These are phyloP conservation scores for Muraenolepis orangiensis DNA, from an alignment of 2,797 vertebrate genomes.

Conservation along the genomic window DNA sequence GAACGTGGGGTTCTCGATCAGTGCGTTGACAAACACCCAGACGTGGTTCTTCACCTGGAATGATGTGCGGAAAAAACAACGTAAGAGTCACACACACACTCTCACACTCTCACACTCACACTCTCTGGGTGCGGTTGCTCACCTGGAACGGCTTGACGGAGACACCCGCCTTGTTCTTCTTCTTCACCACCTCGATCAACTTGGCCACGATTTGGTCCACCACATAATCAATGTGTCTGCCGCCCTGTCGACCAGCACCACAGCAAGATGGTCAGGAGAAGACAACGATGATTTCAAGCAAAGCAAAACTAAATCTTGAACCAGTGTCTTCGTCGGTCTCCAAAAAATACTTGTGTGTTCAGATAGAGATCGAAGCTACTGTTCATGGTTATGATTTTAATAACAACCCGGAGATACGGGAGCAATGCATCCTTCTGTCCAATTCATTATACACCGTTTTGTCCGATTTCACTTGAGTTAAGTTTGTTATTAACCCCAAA, in stretches of 20 bases:
- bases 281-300: background rate
- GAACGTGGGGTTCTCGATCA: conserved; percentile 88
- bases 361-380: background rate
- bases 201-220: conserved; percentile 89
- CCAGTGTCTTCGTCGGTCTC: too few relatives aligned
- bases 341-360: too few relatives aligned
- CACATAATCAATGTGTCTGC: conserved; percentile 59
- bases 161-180: conserved; percentile 91
- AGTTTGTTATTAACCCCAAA: background rate
- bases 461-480: background rate
- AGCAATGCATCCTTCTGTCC: background rate
- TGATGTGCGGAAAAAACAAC: background rate
- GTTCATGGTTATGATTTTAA: background rate
- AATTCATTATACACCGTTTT: background rate
- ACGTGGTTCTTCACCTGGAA: conserved; percentile 90
- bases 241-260: conserved; percentile 71
- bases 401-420: background rate
- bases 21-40: conserved; percentile 89
- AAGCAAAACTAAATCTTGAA: too few relatives aligned
- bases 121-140: background rate
- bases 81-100: too few relatives aligned
- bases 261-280: background rate
- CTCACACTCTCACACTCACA: too few relatives aligned
- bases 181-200: conserved; percentile 90
- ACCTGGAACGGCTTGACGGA: conserved; percentile 91